A percentile compares a stretch with the other conserved stretches of the same genome.
Conservation (phyloP, 2,113 vertebrate species). For the Lota lota region DNA sequence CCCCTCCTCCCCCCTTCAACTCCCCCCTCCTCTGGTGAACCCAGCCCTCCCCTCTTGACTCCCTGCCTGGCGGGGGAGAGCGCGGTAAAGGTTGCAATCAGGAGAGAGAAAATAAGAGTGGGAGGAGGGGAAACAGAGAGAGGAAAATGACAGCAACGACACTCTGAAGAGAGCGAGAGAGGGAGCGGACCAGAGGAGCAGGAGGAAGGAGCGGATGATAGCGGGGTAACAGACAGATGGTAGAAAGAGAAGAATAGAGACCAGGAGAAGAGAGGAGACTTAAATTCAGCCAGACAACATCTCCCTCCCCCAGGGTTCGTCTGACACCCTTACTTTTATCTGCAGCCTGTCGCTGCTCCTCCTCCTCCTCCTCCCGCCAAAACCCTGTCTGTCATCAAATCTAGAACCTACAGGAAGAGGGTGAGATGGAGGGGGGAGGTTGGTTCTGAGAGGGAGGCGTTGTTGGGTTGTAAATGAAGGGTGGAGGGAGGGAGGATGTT, state of each 20-base stretch:
- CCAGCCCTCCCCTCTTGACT: no score
- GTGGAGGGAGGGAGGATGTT: neutral
- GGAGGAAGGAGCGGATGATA: no score
- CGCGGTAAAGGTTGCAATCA: no score
- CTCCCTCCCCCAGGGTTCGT: slow-evolving; percentile 33
- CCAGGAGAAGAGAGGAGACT: neutral
- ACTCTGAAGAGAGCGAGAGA: neutral
- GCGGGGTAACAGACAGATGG: slow-evolving; percentile 52
- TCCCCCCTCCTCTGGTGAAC: no score
- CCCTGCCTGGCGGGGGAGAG: no score
- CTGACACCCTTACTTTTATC: slow-evolving; percentile 60
- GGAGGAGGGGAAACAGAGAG: neutral
- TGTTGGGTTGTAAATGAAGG: no score
- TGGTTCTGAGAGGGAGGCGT: slow-evolving; percentile 6
- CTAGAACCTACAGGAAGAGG: neutral
- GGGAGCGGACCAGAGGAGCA: neutral
- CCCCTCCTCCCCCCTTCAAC: no score
- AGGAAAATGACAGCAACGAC: neutral
- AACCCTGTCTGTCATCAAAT: slow-evolving; percentile 41
- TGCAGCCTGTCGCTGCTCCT: slow-evolving; percentile 35
- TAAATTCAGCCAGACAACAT: slow-evolving; percentile 18
- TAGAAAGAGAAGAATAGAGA: slow-evolving; percentile 45
- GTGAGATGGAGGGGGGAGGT: neutral
- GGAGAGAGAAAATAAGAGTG: neutral
- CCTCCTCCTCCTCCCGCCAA: no score